A percentile compares a stretch with the other conserved stretches of the same genome.
Conservation (phyloP, 2,888 invertebrate genomes). For the Nomada fucata region DNA sequence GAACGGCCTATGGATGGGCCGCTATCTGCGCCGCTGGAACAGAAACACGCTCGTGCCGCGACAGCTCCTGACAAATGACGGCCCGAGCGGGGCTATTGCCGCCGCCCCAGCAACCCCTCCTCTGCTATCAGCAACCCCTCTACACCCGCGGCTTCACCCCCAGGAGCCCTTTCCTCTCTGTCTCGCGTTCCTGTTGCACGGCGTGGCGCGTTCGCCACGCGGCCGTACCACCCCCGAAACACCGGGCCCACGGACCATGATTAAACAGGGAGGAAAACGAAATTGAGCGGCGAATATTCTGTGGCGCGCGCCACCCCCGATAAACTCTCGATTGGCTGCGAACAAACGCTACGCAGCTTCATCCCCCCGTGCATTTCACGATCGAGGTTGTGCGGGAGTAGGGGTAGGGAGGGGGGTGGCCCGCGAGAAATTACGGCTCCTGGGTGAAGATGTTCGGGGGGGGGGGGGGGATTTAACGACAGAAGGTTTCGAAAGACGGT, state of each 20-base stretch:
- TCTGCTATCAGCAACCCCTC: conserved; percentile 53
- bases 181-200: conserved; percentile 28
- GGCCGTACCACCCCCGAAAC: conserved; percentile 58
- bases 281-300: conserved; percentile 78
- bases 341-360: conserved; percentile 18
- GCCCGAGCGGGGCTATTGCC: conserved; percentile 80
- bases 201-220: conserved; percentile 27
- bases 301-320: conserved; percentile 57
- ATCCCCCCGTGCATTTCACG: conserved; percentile 24
- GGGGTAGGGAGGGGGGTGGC: conserved; percentile 1
- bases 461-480: too few species aligned
- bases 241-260: conserved; percentile 74
- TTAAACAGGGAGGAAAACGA: conserved; percentile 79
- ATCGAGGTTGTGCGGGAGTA: not conserved
- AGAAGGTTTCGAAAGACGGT: too few species aligned
- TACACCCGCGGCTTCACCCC: not conserved
- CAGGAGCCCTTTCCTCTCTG: conserved; percentile 19
- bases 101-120: conserved; percentile 73
- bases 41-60: conserved; percentile 83
- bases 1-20: conserved; percentile 84
- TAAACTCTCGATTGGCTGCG: conserved; percentile 69
- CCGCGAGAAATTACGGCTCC: not conserved
- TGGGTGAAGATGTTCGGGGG: not conserved
- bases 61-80: conserved; percentile 84
- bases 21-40: conserved; percentile 83